Base-by-base conservation (phyloP, 2,888 invertebrate genomes). In the Plagodis dolabraria region DNA sequence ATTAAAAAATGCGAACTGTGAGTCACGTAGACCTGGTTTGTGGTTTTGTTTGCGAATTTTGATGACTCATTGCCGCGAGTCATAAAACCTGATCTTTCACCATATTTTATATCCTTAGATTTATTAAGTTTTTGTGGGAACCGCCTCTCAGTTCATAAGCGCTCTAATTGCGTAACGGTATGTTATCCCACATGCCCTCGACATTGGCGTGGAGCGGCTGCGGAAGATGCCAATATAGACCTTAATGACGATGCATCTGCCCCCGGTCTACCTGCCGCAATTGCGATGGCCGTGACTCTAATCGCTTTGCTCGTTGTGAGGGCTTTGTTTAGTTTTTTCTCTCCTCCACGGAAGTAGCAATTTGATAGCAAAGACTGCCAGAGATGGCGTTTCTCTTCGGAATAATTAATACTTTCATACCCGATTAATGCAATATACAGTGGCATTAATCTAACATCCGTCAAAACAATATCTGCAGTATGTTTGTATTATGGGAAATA, bases 201-300 rank as follows among this genome's bases (percentile, higher is more conserved):
- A 87, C 89, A 88, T 87, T 89, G 89, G 80, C 81, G 64, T 65
- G 65, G 47, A 60, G 67, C 70, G 71, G 70, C 65, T 77, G 79
- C 89, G 89, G 89, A 90, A 87, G 89, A 77, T 76, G 79, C 75
- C 85, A 87, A 87, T 89, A 85, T 83, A 68, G 70, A 65, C 72
- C 75, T 68, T 83, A 83, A 82, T 81, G 75, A 79, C 65, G 65
- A 63, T 85, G 83, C 85, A 87, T 79, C 82, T 86, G 86, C 79
- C 85, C 86, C 86, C 79, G 76, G 5, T 77, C 82, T 83, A 80
- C 80, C 85, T 83, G 78, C 70, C 68, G 69, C 77, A 80, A 85
- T 83, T 84, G 81, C 75, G 70, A 63, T 79, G 89, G 71, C 89
- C 88, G 81, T 89, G 89, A 90, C 83, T 86, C 68, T 69, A 79